Evolutionary conservation across 1,140 invertebrate genomes (phyloP), one percentile per base, ranked within the genome.

Genomic region (Drosophila busckii): DNA sequence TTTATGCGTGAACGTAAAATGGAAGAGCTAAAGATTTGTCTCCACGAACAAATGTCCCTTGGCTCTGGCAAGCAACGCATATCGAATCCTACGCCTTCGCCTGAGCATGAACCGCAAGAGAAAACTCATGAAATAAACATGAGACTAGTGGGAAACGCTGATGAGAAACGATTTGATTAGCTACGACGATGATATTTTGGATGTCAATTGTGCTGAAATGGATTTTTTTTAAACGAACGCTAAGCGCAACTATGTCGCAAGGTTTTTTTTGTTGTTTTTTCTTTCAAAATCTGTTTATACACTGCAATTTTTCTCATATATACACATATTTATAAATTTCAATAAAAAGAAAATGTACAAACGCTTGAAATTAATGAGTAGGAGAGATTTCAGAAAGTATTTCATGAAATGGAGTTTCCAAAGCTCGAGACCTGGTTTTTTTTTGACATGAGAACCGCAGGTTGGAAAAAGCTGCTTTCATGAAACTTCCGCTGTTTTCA

Each of bases 71-170:
- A 84, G 49, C 71, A 90, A 86, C 89, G 90, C 28, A 91, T 92
- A 22, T 92, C 91, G 2, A 94, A 94, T 88, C 93, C 93, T 13
- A 93, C 93, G 7, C 93, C 93, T 7, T 94, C 93, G 22, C 93
- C 93, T 2, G 94, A 92, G 0, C 91, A 92, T 13, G 93, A 93
- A 68, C 90, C 92, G 45, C 92, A 93, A 66, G 89, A 89, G 5
- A 88, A 89, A 54, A 87, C 88, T 7, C 89, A 90, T 62, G 88
- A 88, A 55, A 90, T 89, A 59, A 88, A 90, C 46, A 90, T 89
- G 52, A 88, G 90, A 56, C 88, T 89, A 53, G 87, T 88, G 19
- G 75, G 82, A 20, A 59, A 38, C 28, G 29, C 71, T n/a, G 89
- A 89, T 55, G 66, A 59, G 17, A 70, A 70, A 67, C 28, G 44